Percentiles rank a stretch among this genome's conserved stretches.
Evolutionary conservation across 2,113 vertebrate genomes (phyloP).

Genomic region (Lepus timidus): DNA sequence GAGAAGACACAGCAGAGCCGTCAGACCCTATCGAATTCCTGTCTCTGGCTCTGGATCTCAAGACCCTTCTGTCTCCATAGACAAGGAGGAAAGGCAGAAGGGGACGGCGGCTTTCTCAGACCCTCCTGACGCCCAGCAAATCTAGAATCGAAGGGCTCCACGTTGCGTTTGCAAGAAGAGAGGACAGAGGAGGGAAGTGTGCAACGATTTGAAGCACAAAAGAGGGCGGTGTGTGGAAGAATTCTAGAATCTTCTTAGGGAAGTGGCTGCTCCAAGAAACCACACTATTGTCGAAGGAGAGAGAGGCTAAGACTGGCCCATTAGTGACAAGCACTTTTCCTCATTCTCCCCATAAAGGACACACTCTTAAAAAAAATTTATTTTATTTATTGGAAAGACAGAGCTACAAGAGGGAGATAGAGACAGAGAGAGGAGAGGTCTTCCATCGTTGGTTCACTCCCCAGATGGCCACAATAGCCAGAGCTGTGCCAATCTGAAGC

Average conservation of each 20-base stretch:
- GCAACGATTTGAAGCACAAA: neutral
- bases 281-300: neutral
- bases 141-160: neutral
- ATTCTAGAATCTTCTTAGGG: neutral
- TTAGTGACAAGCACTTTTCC: neutral
- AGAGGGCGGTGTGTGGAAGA: neutral
- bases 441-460: too few species aligned
- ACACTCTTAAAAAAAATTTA: neutral
- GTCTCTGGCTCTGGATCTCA: neutral
- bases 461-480: too few species aligned
- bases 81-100: neutral
- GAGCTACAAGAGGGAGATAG: too few species aligned
- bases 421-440: too few species aligned
- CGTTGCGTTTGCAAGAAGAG: neutral
- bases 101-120: neutral
- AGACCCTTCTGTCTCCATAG: neutral
- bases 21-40: neutral
- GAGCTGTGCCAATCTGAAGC: too few species aligned
- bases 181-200: neutral
- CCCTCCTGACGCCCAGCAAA: neutral
- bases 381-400: too few species aligned
- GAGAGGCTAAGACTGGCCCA: neutral
- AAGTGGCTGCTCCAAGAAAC: neutral
- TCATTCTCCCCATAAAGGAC: conserved; percentile 7
- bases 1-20: neutral